A percentile compares a stretch with the other conserved stretches of the same genome.
phyloP scores from a whole-genome alignment of 2,888 invertebrate species.

The Drosophila anomelani region DNA sequence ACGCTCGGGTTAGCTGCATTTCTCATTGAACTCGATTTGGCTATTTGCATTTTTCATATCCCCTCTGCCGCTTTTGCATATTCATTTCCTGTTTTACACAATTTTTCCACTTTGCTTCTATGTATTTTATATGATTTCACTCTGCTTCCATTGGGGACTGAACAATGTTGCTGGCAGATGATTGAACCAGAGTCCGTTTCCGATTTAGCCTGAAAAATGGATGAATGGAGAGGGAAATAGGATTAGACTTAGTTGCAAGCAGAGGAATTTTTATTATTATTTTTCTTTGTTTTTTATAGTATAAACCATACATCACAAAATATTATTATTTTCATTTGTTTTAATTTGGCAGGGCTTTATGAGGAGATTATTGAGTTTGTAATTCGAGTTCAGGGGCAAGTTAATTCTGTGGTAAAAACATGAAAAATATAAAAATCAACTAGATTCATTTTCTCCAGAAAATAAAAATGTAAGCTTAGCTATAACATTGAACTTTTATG shows the following conservation, averaged over 20 bases:
- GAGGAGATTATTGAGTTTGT: not conserved
- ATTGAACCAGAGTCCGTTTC: conserved; percentile 25
- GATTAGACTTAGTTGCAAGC: conserved; percentile 17
- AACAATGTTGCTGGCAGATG: conserved; percentile 30
- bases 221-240: conserved; percentile 12
- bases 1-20: conserved; percentile 53
- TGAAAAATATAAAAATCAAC: not conserved
- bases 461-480: not conserved
- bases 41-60: conserved; percentile 77
- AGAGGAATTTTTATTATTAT: not conserved
- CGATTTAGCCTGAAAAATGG: conserved; percentile 26
- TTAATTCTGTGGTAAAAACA: not conserved
- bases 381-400: not conserved
- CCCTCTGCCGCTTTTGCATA: conserved; percentile 71
- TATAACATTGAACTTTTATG: not conserved
- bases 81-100: conserved; percentile 70
- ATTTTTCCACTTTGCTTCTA: conserved; percentile 48
- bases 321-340: not conserved
- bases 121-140: conserved; percentile 46
- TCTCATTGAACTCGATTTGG: conserved; percentile 70
- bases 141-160: conserved; percentile 12
- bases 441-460: not conserved
- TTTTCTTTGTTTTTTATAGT: not conserved
- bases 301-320: not conserved
- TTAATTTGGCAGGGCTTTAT: not conserved